Base-by-base conservation (phyloP, 35 echinoderm and acorn worm species). In the Diadema setosum region DNA sequence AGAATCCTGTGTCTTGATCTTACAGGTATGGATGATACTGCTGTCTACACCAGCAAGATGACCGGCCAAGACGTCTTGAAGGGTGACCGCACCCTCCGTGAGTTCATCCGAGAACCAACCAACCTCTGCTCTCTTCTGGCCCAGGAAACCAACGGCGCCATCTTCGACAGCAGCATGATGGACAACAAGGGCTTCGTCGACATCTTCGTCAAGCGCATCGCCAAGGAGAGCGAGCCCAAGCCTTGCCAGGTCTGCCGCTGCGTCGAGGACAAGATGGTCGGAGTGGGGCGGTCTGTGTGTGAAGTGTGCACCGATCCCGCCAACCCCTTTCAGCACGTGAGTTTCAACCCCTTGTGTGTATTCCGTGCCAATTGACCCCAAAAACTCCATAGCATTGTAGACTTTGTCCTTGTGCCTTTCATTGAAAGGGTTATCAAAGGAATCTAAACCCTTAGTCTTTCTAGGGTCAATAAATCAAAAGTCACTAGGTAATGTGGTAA, bases 21-120 rank as follows among this genome's bases (percentile, higher is more conserved):
- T 16, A 29, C 44, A 94, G 96, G 92, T 83, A 60, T 86, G 35
- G 96, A 99, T 44, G 39, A 52, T 9, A 56, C 17, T 3, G 70
- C 65, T 1, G 89, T 89, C 2, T 99, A 85, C 90, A 99, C 96
- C 30, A 85, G 74, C 80, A 99, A 99, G 57, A 75, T 90, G 34
- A 45, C 80, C 24, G 80, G 49, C 15, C 4, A 15, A 3, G 83
- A 45, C 25, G 31, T 31, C 44, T 82, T 93, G 42, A 86, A 90
- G 37, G 96, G 93, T 70, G 86, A 88, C 60, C 42, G 41, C 4
- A 43, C 60, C 58, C 80, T 92, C 32, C 81, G 75, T 36, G 39
- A 85, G 6, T 73, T 21, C 42, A 69, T 94, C 44, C 75, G 65
- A 33, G 86, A 89, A 32, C 92, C 89, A 20, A 42, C 20, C 1